A percentile compares a stretch with the other conserved stretches of the same genome.
These are phyloP conservation scores for Oligia strigilis DNA, from an alignment of 2,888 invertebrate genomes.

Conservation along the genomic window DNA sequence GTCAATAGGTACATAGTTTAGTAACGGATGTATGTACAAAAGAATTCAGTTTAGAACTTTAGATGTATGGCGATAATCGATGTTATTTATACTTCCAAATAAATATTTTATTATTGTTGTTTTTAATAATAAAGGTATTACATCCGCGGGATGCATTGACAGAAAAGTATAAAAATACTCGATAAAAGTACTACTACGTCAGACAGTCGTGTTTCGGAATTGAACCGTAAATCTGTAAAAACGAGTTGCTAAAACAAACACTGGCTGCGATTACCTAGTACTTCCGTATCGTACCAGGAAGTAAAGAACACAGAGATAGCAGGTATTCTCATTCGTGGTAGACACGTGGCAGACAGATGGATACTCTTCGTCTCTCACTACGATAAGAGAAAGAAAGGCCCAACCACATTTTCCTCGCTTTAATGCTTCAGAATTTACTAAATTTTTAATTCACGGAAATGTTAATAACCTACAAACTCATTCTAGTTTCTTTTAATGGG, in stretches of 20 bases:
- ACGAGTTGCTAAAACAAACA: neutral
- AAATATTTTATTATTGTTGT: neutral
- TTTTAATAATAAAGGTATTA: neutral
- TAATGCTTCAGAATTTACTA: conserved; percentile 19
- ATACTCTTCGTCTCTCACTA: conserved; percentile 12
- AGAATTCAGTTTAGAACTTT: too few species aligned
- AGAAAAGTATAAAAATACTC: neutral
- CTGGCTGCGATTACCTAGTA: neutral
- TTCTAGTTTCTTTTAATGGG: conserved; percentile 43
- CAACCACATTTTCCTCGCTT: neutral
- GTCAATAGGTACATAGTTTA: neutral
- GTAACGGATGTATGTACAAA: neutral
- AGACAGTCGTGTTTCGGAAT: neutral
- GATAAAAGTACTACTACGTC: neutral
- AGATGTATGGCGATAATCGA: neutral
- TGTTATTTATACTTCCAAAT: neutral
- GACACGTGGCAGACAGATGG: neutral
- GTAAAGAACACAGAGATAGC: neutral
- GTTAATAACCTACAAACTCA: conserved; percentile 46
- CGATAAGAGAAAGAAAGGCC: neutral
- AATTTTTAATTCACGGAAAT: conserved; percentile 39
- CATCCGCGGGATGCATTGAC: neutral
- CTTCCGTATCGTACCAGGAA: neutral
- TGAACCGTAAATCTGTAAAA: neutral
- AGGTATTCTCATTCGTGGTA: neutral